Base-by-base conservation (phyloP, 2,797 vertebrate genomes). In the Acomys russatus region DNA sequence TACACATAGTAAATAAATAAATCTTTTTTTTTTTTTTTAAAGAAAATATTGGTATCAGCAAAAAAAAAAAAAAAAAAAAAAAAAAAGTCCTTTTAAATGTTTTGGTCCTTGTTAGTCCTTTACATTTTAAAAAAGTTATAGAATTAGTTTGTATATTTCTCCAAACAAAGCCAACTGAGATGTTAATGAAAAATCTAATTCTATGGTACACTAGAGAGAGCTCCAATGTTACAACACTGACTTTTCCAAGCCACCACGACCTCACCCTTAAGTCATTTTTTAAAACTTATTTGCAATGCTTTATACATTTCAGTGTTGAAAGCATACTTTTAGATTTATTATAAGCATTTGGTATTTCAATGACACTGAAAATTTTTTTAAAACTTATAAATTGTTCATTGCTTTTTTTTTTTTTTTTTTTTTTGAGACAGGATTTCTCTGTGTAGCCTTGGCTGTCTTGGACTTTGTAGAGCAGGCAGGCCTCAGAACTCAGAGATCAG, bases 11-110 rank as follows among this genome's bases (percentile, higher is more conserved):
- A 44, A 44, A 44, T 44, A 44, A 44, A 44, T 44, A 44, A 44
- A 44, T 44, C 44, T 44, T 44, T 44, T 44, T 44, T 44, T 44
- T n/a, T n/a, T n/a, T n/a, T n/a, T n/a, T n/a, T n/a, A 83, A 25
- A 49, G 12, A 78, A 90, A 85, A 93, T 70, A 25, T 4, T 88
- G 25, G 49, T 30, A 44, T 61, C 35, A 79, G 64, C 15, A 88
- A 91, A 91, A 30, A 85, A 70, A 96, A 74, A 56, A 70, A 96
- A 74, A 56, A 88, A 91, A 91, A 30, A 85, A 88, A 91, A 91
- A 30, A 85, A 70, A 96, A 74, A 56, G 25, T 74, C 61, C 28
- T 93, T 85, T 78, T 51, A 96, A 91, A 88, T 73, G 87, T 51
- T 93, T 84, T 66, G 61, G 22, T 23, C 70, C 63, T 56, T 87